These are phyloP conservation scores for Junonia oenone DNA, from an alignment of 2,888 invertebrate species.

Conservation along the genomic window DNA sequence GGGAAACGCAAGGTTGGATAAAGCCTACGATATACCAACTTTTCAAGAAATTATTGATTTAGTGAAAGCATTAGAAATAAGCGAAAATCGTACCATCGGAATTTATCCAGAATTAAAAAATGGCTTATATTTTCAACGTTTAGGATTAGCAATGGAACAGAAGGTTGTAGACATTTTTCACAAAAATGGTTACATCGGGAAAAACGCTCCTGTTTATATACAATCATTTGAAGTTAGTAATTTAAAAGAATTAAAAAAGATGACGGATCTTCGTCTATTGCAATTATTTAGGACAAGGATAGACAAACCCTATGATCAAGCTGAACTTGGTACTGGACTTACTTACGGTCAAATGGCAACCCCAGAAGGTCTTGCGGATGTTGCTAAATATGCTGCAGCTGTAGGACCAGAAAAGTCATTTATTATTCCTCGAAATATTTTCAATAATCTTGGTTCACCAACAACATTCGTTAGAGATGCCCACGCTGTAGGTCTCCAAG, in stretches of 20 bases:
- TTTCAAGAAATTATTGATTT: constrained; percentile 65
- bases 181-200: constrained; percentile 51
- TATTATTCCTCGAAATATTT: constrained; percentile 56
- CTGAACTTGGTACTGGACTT: constrained; percentile 40
- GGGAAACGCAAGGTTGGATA: constrained; percentile 59
- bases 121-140: constrained; percentile 50
- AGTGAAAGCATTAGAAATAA: constrained; percentile 53
- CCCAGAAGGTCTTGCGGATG: constrained; percentile 51
- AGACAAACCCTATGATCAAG: constrained; percentile 54
- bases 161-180: constrained; percentile 51
- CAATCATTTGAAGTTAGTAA: constrained; percentile 69
- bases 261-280: constrained; percentile 54
- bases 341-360: constrained; percentile 64
- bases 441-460: constrained; percentile 44
- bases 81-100: constrained; percentile 55
- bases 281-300: constrained; percentile 50
- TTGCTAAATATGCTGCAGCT: constrained; percentile 61
- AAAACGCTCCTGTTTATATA: constrained; percentile 54
- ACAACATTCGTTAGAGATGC: constrained; percentile 60
- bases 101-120: constrained; percentile 69
- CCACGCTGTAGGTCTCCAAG: constrained; percentile 55
- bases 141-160: constrained; percentile 56
- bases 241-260: constrained; percentile 53
- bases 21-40: constrained; percentile 53
- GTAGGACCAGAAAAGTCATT: constrained; percentile 65